These are phyloP conservation scores for Eupithecia pulchellata DNA, from an alignment of 2,888 invertebrate genomes.

Conservation along the genomic window DNA sequence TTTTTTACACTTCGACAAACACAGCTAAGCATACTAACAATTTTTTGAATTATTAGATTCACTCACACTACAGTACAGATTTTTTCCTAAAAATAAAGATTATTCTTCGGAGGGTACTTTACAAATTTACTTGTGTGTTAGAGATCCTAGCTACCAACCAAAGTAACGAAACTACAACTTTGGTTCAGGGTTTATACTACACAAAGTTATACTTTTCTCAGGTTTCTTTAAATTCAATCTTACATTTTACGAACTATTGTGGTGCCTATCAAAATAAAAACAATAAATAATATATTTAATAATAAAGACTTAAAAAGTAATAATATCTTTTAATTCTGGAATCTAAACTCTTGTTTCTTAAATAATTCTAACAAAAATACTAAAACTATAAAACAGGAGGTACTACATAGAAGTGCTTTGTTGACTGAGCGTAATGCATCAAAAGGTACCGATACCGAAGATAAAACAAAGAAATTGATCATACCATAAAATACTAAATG, in stretches of 20 bases:
- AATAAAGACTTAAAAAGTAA: slow-evolving; percentile 68
- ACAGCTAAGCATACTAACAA: slow-evolving; percentile 72
- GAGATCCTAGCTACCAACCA: slow-evolving; percentile 32
- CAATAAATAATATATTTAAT: slow-evolving; percentile 72
- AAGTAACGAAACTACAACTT: slow-evolving; percentile 23
- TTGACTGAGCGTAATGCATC: slow-evolving; percentile 40
- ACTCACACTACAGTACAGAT: slow-evolving; percentile 38
- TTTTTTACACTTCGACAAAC: slow-evolving; percentile 77
- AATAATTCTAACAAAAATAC: slow-evolving; percentile 77
- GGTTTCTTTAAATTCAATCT: slow-evolving; percentile 27
- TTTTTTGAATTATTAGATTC: slow-evolving; percentile 41
- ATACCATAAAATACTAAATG: slow-evolving; percentile 12
- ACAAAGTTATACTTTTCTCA: slow-evolving; percentile 22
- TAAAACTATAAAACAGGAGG: slow-evolving; percentile 61
- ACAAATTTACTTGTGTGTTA: slow-evolving; percentile 25
- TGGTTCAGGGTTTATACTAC: slow-evolving; percentile 18
- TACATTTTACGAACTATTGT: slow-evolving; percentile 47
- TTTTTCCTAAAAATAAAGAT: slow-evolving; percentile 29
- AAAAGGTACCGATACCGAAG: slow-evolving; percentile 16
- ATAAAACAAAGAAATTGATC: background rate
- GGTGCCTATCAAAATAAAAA: slow-evolving; percentile 56
- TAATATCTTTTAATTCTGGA: slow-evolving; percentile 82
- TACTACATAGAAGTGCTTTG: slow-evolving; percentile 50
- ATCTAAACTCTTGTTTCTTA: slow-evolving; percentile 77
- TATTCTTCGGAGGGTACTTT: slow-evolving; percentile 34